Evolutionary conservation across 2,888 invertebrate species (phyloP), one percentile per base, ranked within the genome.

Genomic region (Pachymerium ferrugineum): DNA sequence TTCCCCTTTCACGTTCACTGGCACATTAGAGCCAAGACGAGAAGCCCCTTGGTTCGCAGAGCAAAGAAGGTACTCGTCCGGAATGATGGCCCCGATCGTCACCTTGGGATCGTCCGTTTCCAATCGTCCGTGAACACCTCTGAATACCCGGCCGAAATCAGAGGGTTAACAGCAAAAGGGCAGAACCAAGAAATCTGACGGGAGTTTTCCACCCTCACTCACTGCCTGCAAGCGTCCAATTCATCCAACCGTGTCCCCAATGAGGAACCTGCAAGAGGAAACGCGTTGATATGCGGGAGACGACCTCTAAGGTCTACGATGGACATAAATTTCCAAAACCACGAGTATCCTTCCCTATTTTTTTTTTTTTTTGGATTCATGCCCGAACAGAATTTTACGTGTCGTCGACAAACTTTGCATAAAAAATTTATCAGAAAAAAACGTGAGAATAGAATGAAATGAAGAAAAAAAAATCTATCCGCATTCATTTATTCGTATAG

Each of bases 11-110:
- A n/a, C 62, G 3, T 62, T 62, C 62, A 28, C 62, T 25, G 62
- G 25, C 62, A 25, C 62, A 62, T 62, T 62, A 62, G 28, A n/a
- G 14, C 62, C 28, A 62, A 8, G 62, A 62, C 25, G 62, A 28
- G 28, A n/a, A 14, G 3, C n/a, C 62, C 28, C 12, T 62, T 62
- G 62, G 2, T 62, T 25, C 62, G 62, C 25, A 25, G 62, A 62
- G 62, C 25, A 62, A 62, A 28, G 62, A 28, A 62, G 28, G 62
- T 62, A 62, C 62, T 62, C 62, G n/a, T 62, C 62, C 62, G 62
- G 62, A 62, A 62, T 62, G 28, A 62, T 62, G 62, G 25, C 62
- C 62, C 62, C 62, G 62, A 62, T 62, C 62, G 62, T 62, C 62
- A 62, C 62, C 62, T 62, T 25, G 62, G 62, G 62, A 62, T 62